Percentiles rank a stretch among this genome's conserved stretches.
These are phyloP conservation scores for Amblyjoppa proteus DNA, from an alignment of 2,888 invertebrate species.

Conservation along the genomic window DNA sequence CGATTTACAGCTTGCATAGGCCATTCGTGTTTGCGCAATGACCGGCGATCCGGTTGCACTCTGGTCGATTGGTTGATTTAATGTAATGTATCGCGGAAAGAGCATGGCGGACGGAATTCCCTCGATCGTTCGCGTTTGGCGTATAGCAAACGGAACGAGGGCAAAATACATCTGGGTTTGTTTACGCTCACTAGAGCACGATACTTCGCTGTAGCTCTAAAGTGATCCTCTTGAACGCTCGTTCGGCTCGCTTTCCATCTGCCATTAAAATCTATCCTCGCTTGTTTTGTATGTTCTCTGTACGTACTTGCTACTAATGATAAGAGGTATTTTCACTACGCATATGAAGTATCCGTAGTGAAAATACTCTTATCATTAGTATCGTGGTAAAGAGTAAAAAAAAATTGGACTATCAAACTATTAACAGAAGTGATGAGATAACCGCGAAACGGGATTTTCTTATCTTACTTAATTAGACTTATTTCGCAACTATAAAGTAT, in stretches of 20 bases:
- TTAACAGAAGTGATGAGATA: too few species aligned
- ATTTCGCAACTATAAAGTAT: too few species aligned
- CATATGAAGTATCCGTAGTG: too few species aligned
- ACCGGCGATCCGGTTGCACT: constrained; percentile 20
- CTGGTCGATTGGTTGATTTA: constrained; percentile 64
- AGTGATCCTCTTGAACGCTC: background rate
- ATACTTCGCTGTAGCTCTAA: constrained; percentile 5
- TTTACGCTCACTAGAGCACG: constrained; percentile 45
- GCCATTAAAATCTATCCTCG: background rate
- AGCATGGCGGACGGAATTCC: background rate
- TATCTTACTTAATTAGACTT: too few species aligned
- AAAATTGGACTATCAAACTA: too few species aligned
- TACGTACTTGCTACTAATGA: background rate
- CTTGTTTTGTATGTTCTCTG: background rate
- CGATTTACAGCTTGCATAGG: background rate
- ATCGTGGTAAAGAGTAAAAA: too few species aligned
- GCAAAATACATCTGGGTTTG: constrained; percentile 64
- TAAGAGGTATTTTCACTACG: background rate
- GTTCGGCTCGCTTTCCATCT: constrained; percentile 8
- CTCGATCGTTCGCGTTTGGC: constrained; percentile 17
- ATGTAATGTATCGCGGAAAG: constrained; percentile 55
- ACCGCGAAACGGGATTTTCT: too few species aligned
- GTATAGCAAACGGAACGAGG: constrained; percentile 23
- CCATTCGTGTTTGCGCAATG: background rate
- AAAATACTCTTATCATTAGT: background rate